phyloP scores from a whole-genome alignment of 2,797 vertebrate genomes.

The Philypnodon macrostomus region DNA sequence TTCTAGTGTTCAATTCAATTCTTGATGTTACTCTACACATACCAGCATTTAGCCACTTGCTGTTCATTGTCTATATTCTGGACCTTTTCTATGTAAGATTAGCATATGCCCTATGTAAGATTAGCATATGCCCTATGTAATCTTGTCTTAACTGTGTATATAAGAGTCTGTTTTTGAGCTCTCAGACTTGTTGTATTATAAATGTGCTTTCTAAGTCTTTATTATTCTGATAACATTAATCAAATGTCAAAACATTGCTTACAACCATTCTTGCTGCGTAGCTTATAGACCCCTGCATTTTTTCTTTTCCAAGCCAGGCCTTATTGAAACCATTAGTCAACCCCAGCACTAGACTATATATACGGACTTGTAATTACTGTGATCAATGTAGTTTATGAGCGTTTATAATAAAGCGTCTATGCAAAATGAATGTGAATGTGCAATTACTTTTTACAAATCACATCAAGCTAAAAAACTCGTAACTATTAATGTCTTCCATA shows the following conservation, averaged over 20 bases:
- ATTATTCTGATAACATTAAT: constrained; percentile 11
- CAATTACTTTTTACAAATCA: constrained; percentile 22
- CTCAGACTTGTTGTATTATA: constrained; percentile 33
- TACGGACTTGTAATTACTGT: constrained; percentile 40
- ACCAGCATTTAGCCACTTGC: no score
- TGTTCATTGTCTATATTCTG: no score
- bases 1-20: no score
- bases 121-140: no score
- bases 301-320: constrained; percentile 19
- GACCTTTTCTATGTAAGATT: no score
- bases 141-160: no score
- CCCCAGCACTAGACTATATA: constrained; percentile 23
- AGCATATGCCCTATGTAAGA: no score
- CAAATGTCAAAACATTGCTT: constrained; percentile 22
- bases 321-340: constrained; percentile 47
- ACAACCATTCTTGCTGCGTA: constrained; percentile 17
- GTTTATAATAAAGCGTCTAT: constrained; percentile 60
- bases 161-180: constrained; percentile 11
- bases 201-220: constrained; percentile 36
- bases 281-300: constrained; percentile 17
- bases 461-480: constrained; percentile 1
- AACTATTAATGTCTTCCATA: not conserved
- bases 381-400: constrained; percentile 31
- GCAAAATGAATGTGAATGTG: constrained; percentile 24
- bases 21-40: no score